These are phyloP conservation scores for Caenorhabditis becei DNA, from an alignment of 2,888 invertebrate genomes.

Conservation along the genomic window DNA sequence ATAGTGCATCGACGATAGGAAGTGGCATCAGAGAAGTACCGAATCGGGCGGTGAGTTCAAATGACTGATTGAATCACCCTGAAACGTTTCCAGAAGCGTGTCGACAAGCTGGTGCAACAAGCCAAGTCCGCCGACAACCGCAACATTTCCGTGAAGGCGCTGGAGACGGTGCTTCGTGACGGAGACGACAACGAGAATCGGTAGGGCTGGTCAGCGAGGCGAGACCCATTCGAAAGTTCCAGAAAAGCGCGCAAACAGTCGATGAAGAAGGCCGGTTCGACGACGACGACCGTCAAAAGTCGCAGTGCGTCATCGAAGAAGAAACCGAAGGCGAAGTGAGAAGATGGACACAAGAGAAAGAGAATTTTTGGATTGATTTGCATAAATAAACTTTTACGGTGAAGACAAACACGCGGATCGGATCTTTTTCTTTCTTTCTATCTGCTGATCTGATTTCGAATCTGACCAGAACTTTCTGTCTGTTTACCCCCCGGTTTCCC, in stretches of 20 bases:
- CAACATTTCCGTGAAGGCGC: conserved; percentile 64
- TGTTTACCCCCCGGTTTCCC: not conserved
- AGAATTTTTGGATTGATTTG: conserved; percentile 29
- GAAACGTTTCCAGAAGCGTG: conserved; percentile 61
- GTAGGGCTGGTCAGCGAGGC: conserved; percentile 20
- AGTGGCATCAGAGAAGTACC: conserved; percentile 29
- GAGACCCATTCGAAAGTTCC: conserved; percentile 15
- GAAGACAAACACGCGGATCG: conserved; percentile 11
- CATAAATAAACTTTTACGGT: conserved; percentile 41
- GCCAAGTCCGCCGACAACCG: conserved; percentile 65
- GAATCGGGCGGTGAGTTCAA: conserved; percentile 38
- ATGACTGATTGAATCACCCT: not conserved
- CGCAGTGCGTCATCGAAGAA: conserved; percentile 52
- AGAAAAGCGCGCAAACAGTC: conserved; percentile 58
- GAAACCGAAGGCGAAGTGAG: conserved; percentile 39
- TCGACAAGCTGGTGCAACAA: conserved; percentile 62
- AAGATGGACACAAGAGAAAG: no score
- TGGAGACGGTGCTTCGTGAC: conserved; percentile 61
- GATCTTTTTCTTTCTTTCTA: no score
- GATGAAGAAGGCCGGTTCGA: conserved; percentile 55
- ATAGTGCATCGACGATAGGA: conserved; percentile 49
- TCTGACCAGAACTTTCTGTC: not conserved
- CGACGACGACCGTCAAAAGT: conserved; percentile 28
- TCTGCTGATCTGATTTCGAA: not conserved
- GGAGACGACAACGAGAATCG: conserved; percentile 48